phyloP scores from a whole-genome alignment of 2,113 vertebrate species.

The Sphaerodactylus townsendi region DNA sequence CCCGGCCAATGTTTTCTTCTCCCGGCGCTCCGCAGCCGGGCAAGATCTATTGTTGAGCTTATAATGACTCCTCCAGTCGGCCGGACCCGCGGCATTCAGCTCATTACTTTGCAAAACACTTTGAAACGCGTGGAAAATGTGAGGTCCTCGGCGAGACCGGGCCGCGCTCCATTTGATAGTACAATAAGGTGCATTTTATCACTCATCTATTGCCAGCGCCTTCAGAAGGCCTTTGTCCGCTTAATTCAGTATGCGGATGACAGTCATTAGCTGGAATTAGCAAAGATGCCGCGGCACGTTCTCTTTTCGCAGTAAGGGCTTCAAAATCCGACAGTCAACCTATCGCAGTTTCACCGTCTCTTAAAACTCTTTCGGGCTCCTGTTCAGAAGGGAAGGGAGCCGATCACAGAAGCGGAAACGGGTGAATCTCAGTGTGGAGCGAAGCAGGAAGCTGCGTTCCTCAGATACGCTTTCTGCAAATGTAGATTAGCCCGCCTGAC shows the following conservation, averaged over 20 bases:
- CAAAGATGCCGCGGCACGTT: constrained; percentile 20
- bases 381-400: constrained; percentile 22
- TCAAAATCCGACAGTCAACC: constrained; percentile 25
- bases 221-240: constrained; percentile 50
- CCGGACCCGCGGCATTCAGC: constrained; percentile 27
- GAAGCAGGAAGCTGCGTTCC: fast-evolving
- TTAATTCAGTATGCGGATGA: constrained; percentile 33
- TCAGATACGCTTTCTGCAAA: neutral
- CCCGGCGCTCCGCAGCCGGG: neutral
- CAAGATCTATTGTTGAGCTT: constrained; percentile 50
- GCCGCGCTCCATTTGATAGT: constrained; percentile 37
- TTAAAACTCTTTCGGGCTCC: fast-evolving
- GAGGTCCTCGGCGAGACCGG: constrained; percentile 51
- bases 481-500: neutral
- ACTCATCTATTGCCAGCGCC: constrained; percentile 27
- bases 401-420: constrained; percentile 36
- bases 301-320: constrained; percentile 52
- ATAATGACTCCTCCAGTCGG: constrained; percentile 25
- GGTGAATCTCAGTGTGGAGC: neutral
- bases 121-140: constrained; percentile 49
- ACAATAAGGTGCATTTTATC: constrained; percentile 14
- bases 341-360: constrained; percentile 46
- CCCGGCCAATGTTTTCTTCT: constrained; percentile 30
- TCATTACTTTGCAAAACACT: constrained; percentile 62
- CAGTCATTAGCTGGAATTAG: constrained; percentile 54